Evolutionary conservation across 2,888 invertebrate species (phyloP).

Genomic region (Chromoteleia sp.): DNA sequence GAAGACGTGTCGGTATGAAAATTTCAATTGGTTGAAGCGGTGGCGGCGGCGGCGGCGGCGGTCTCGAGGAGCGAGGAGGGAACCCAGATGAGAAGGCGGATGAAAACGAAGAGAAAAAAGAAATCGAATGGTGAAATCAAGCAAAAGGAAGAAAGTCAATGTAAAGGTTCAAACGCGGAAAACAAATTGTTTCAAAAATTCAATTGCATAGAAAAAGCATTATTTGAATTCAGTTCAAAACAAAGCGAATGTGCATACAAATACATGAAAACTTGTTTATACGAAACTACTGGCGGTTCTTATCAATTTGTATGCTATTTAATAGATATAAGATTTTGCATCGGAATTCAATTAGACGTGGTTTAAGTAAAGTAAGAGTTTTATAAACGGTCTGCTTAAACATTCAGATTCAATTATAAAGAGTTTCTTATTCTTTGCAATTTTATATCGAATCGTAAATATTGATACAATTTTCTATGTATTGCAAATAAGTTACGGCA

Average conservation of each 20-base stretch:
- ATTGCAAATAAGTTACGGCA: slow-evolving; percentile 1
- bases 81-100: slow-evolving; percentile 46
- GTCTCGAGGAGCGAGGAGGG: slow-evolving; percentile 47
- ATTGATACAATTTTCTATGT: not conserved
- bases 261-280: slow-evolving; percentile 53
- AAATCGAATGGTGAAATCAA: slow-evolving; percentile 49
- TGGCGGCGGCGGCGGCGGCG: slow-evolving; percentile 32
- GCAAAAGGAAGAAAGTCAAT: slow-evolving; percentile 44
- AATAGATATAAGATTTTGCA: slow-evolving; percentile 35
- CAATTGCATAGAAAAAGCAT: slow-evolving; percentile 59
- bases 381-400: not conserved
- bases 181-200: slow-evolving; percentile 65
- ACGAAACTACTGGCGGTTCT: slow-evolving; percentile 44
- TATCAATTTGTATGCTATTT: slow-evolving; percentile 45
- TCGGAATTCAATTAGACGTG: slow-evolving; percentile 24
- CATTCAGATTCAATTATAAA: slow-evolving; percentile 10
- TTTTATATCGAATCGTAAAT: not conserved
- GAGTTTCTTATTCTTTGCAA: not conserved
- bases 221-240: slow-evolving; percentile 61
- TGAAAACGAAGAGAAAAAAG: slow-evolving; percentile 47
- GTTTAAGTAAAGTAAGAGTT: slow-evolving; percentile 28
- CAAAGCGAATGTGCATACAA: slow-evolving; percentile 55
- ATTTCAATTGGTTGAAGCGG: slow-evolving; percentile 78
- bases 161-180: slow-evolving; percentile 44
- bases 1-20: slow-evolving; percentile 80